phyloP scores from a whole-genome alignment of 2,113 vertebrate genomes.

The Zosterops pallidus region DNA sequence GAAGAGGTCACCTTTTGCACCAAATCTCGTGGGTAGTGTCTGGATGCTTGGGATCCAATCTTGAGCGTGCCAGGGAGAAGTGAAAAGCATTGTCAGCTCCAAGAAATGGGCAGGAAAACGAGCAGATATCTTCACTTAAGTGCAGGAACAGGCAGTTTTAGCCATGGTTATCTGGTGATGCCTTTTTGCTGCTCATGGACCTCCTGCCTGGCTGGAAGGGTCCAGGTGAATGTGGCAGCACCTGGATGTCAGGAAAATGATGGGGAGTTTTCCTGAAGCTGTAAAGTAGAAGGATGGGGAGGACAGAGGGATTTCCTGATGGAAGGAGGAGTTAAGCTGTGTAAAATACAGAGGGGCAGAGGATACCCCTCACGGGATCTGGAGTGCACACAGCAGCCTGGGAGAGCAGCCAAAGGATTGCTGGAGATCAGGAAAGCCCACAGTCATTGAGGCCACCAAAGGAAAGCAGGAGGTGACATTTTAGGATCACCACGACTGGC shows the following conservation, averaged over 20 bases:
- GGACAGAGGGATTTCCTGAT: neutral
- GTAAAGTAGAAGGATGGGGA: neutral
- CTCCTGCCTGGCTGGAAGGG: neutral
- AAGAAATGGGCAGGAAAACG: neutral
- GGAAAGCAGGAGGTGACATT: neutral
- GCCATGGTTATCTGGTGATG: neutral
- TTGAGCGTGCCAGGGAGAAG: neutral
- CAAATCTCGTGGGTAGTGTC: neutral
- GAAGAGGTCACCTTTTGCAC: neutral
- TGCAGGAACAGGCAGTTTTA: fast-evolving
- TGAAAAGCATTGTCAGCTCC: neutral
- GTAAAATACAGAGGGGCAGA: neutral
- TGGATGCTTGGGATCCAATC: neutral
- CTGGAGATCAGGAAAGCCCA: neutral
- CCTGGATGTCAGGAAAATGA: neutral
- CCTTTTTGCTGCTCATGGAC: neutral
- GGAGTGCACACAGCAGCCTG: neutral
- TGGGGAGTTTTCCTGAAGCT: neutral
- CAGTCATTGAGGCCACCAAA: fast-evolving
- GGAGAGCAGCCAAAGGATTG: neutral
- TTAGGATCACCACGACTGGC: neutral
- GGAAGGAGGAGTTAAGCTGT: neutral
- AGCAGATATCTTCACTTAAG: neutral
- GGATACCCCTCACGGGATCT: fast-evolving
- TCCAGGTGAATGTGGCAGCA: neutral